These are phyloP conservation scores for Remorina albescens DNA, from an alignment of 2,797 vertebrate species.

Conservation along the genomic window DNA sequence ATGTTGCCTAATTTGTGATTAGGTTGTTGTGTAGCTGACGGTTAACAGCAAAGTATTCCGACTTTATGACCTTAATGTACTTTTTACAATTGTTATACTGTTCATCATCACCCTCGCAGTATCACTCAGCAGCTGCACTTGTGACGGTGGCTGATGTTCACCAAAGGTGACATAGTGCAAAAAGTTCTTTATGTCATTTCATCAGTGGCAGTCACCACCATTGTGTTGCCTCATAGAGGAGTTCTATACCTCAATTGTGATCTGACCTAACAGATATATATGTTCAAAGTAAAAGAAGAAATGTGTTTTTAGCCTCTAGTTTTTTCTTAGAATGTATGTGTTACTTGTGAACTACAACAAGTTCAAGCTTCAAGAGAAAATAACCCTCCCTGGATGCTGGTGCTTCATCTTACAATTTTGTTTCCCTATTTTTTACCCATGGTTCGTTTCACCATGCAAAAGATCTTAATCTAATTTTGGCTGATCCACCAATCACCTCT, in stretches of 20 bases:
- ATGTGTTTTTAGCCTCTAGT: too few species aligned
- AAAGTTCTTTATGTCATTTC: neutral
- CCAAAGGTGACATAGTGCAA: neutral
- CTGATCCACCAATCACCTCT: slow-evolving; percentile 26
- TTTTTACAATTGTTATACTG: neutral
- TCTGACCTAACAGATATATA: too few species aligned
- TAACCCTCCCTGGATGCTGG: neutral
- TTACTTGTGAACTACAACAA: neutral
- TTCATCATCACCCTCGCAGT: neutral
- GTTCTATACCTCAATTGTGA: too few species aligned
- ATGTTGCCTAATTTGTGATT: neutral
- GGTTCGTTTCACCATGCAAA: slow-evolving; percentile 7
- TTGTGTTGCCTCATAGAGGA: too few species aligned
- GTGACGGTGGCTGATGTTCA: neutral
- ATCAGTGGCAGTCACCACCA: neutral
- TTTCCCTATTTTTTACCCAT: neutral
- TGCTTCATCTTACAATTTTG: slow-evolving; percentile 1
- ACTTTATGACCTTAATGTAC: neutral
- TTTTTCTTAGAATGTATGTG: neutral
- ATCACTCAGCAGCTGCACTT: neutral
- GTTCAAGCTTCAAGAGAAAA: neutral
- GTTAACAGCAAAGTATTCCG: neutral
- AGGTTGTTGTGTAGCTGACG: slow-evolving; percentile 1
- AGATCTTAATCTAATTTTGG: slow-evolving; percentile 29
- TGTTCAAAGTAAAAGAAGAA: too few species aligned